These are phyloP conservation scores for Augochlorella aurata DNA, from an alignment of 2,888 invertebrate genomes.

Conservation along the genomic window DNA sequence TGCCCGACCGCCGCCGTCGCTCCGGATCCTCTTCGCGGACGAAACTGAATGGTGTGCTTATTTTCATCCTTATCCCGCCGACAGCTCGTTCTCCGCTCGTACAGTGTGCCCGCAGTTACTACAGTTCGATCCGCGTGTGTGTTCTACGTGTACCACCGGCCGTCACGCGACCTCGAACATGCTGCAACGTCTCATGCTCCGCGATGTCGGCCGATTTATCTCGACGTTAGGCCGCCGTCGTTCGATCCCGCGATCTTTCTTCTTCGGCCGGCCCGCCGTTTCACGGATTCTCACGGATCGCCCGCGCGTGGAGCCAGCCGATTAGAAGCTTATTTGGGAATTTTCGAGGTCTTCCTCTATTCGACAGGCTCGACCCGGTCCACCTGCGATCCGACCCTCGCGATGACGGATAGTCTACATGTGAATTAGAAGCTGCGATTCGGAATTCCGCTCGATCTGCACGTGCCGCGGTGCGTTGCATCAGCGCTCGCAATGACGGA, in stretches of 20 bases:
- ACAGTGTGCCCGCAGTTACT: not conserved
- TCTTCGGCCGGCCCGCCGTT: too few species aligned
- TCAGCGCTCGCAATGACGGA: not conserved
- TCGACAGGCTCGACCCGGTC: too few species aligned
- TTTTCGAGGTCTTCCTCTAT: not conserved
- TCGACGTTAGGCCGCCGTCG: too few species aligned
- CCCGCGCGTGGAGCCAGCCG: not conserved
- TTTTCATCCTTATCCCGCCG: conserved; percentile 9
- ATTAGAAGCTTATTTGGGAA: not conserved
- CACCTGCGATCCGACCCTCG: too few species aligned
- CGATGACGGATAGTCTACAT: too few species aligned
- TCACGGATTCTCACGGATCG: not conserved
- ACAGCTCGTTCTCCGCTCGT: conserved; percentile 28
- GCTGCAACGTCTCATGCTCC: too few species aligned
- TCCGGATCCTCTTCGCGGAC: conserved; percentile 68
- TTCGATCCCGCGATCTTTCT: too few species aligned
- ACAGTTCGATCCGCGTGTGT: conserved; percentile 2
- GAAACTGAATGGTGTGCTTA: conserved; percentile 72
- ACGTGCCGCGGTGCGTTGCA: not conserved
- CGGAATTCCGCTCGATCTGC: not conserved
- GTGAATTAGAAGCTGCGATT: not conserved
- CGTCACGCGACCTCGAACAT: not conserved
- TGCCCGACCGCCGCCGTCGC: conserved; percentile 57
- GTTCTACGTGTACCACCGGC: not conserved
- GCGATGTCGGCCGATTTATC: too few species aligned